These are phyloP conservation scores for Pampus argenteus DNA, from an alignment of 2,797 vertebrate genomes.

Conservation along the genomic window DNA sequence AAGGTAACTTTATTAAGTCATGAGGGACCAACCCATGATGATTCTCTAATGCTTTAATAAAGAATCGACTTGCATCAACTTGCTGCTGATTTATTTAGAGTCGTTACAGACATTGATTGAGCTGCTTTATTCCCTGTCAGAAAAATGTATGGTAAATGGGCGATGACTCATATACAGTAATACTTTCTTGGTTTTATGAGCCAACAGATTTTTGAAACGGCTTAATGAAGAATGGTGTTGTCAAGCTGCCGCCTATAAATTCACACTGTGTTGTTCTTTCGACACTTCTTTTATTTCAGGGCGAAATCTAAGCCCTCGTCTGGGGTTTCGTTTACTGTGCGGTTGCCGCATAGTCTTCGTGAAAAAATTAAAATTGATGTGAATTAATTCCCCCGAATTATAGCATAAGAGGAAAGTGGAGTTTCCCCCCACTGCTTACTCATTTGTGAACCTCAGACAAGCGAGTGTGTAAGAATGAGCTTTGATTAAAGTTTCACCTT, in stretches of 20 bases:
- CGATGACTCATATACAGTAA: background rate
- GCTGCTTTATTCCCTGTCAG: background rate
- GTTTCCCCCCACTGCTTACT: slow-evolving; percentile 53
- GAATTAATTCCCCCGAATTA: slow-evolving; percentile 68
- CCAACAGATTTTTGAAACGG: slow-evolving; percentile 3
- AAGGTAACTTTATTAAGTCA: no score
- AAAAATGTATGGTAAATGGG: background rate
- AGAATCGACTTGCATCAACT: no score
- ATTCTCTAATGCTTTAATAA: background rate
- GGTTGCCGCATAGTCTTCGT: slow-evolving; percentile 27
- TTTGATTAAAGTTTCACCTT: slow-evolving; percentile 70
- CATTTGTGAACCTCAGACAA: slow-evolving; percentile 69
- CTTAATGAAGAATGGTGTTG: slow-evolving; percentile 30
- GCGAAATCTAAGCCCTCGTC: slow-evolving; percentile 36
- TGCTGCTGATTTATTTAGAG: background rate
- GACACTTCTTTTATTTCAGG: slow-evolving; percentile 37
- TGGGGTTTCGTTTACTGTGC: slow-evolving; percentile 27
- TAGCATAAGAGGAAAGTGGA: slow-evolving; percentile 42
- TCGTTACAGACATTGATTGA: background rate
- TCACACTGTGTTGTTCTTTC: slow-evolving; percentile 18
- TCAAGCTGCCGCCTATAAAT: slow-evolving; percentile 4
- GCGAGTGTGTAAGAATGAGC: slow-evolving; percentile 41
- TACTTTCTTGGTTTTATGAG: background rate
- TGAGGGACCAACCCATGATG: no score
- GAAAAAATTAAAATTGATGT: slow-evolving; percentile 56